Evolutionary conservation across 2,113 vertebrate species (phyloP).

Genomic region (Takifugu bimaculatus): DNA sequence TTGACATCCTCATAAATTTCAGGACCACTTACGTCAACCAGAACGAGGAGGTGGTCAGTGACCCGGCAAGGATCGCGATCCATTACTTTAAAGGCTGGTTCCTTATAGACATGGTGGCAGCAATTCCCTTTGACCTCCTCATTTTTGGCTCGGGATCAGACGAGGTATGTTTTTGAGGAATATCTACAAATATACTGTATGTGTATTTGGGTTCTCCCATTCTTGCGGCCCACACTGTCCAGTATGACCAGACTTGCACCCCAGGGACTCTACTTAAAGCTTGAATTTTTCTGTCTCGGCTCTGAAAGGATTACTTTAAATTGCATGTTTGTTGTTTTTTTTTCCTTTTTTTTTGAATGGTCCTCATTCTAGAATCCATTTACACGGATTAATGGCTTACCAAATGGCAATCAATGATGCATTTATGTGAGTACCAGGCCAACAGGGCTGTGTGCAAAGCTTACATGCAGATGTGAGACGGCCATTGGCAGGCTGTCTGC

Average conservation of each 20-base stretch:
- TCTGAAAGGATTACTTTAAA: conserved; percentile 72
- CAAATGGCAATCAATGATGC: conserved; percentile 77
- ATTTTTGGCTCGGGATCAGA: conserved; percentile 99
- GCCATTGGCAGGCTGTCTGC: conserved; percentile 56
- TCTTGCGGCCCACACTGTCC: conserved; percentile 34
- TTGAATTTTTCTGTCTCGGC: conserved; percentile 58
- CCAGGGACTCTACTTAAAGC: conserved; percentile 57
- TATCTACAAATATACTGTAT: conserved; percentile 7
- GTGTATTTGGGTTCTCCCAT: conserved; percentile 26
- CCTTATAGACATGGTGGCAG: conserved; percentile 99
- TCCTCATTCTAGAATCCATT: conserved; percentile 74
- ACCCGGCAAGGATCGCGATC: conserved; percentile 95
- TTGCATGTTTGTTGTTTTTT: conserved; percentile 54
- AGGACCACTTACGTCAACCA: conserved; percentile 97
- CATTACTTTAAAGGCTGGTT: conserved; percentile 99
- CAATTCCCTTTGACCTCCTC: conserved; percentile 98
- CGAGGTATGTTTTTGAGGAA: conserved; percentile 82
- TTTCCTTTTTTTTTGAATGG: conserved; percentile 66
- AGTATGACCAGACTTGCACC: conserved; percentile 49
- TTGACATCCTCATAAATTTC: conserved; percentile 99
- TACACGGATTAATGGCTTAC: conserved; percentile 77
- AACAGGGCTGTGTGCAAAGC: conserved; percentile 60
- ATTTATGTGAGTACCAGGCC: conserved; percentile 67
- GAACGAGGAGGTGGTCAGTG: conserved; percentile 98
- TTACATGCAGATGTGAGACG: conserved; percentile 65